Evolutionary conservation across 2,888 invertebrate genomes (phyloP).

Genomic region (Anthrax anthrax): DNA sequence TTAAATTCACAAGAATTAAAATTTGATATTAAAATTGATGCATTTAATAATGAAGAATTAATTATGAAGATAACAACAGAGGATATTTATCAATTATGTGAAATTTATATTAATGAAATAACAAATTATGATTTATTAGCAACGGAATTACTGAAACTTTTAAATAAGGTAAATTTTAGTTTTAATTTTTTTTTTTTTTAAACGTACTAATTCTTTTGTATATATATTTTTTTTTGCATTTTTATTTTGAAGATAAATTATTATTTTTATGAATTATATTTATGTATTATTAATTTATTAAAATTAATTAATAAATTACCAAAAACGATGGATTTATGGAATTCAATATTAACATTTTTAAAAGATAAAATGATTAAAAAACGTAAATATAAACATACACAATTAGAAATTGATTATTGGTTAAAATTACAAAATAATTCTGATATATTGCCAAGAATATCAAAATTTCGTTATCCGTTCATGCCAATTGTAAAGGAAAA

Average conservation of each 20-base stretch:
- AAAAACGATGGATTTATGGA: slow-evolving; percentile 29
- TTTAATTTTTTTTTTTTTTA: no score
- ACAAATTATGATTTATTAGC: slow-evolving; percentile 26
- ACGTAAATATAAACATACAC: slow-evolving; percentile 26
- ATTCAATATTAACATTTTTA: slow-evolving; percentile 28
- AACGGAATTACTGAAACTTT: slow-evolving; percentile 23
- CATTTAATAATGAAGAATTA: slow-evolving; percentile 30
- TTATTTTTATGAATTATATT: slow-evolving; percentile 33
- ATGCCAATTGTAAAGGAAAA: slow-evolving; percentile 28
- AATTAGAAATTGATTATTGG: slow-evolving; percentile 32
- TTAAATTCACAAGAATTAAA: slow-evolving; percentile 26
- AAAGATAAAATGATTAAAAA: slow-evolving; percentile 30
- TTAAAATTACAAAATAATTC: slow-evolving; percentile 26
- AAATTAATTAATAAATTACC: slow-evolving; percentile 24
- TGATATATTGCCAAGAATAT: slow-evolving; percentile 30
- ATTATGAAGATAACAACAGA: slow-evolving; percentile 23
- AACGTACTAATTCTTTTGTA: no score
- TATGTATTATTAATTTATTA: slow-evolving; percentile 31
- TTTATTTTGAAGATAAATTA: slow-evolving; percentile 24
- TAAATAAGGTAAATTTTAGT: slow-evolving; percentile 26
- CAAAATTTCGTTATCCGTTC: slow-evolving; percentile 33
- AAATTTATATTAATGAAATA: slow-evolving; percentile 30
- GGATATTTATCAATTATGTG: slow-evolving; percentile 24
- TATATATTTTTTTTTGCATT: no score
- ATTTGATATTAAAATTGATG: slow-evolving; percentile 26